Base-by-base conservation (phyloP, 2,888 invertebrate species). In the Tiliacea citrago region DNA sequence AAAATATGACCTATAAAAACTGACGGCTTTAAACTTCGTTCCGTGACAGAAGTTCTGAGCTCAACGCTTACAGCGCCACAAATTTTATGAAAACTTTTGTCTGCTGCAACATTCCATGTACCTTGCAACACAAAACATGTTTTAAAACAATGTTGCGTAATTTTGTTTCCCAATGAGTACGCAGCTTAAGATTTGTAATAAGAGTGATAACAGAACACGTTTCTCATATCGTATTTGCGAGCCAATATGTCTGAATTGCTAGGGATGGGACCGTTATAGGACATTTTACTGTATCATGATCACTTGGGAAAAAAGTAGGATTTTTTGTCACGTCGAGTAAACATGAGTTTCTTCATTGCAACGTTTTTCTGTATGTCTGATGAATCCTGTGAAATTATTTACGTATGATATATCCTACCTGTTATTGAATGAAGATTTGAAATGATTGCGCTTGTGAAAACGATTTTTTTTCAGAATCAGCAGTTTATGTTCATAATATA, bases 171-270 rank as follows among this genome's bases (percentile, higher is more conserved):
- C 35, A n/a, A 53, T 53, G 66, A 18, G 53, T 12, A 39, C 18
- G 4, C 12, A 10, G 18, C 66, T 53, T 66, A 75, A 82, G 70
- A 58, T 75, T 71, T 79, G 63, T 86, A 82, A 79, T 84, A 80
- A 86, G 77, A 75, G 67, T 76, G 80, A 78, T 75, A 75, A 78
- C 72, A 53, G 71, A 81, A 86, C 84, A 86, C 85, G 85, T 86
- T 85, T 86, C 84, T 87, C 85, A 86, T 86, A 81, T 81, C 77
- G 81, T 83, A 85, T 77, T 76, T 80, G 81, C 72, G 83, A 74
- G 84, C 77, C 86, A 86, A 86, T 86, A 87, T 87, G 76, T 83
- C 76, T 86, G 75, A 83, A 86, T 87, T 81, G 87, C 81, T 75
- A 49, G 73, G 83, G 76, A 79, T 82, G 72, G 69, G 63, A 57